phyloP scores from a whole-genome alignment of 2,888 invertebrate genomes.

The Pollenia griseotomentosa region DNA sequence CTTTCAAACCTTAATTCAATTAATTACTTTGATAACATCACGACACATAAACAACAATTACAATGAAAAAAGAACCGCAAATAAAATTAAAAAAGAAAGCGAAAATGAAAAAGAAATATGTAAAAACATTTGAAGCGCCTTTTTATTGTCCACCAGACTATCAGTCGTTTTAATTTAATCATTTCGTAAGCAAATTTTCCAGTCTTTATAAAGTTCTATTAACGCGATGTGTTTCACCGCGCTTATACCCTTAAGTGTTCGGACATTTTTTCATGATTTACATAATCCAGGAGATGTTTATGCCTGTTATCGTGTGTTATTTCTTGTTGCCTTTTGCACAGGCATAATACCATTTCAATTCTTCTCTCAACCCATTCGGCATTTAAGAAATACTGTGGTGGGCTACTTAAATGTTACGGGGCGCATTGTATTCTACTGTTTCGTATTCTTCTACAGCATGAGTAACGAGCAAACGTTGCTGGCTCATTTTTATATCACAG shows the following conservation, averaged over 20 bases:
- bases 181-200: not conserved
- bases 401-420: constrained; percentile 75
- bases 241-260: constrained; percentile 44
- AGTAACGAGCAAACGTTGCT: constrained; percentile 75
- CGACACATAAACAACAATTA: not conserved
- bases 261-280: constrained; percentile 64
- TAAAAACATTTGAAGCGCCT: not conserved
- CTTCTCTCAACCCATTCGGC: constrained; percentile 40
- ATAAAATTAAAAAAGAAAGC: not conserved
- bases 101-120: not conserved
- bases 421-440: constrained; percentile 75
- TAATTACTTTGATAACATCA: constrained; percentile 60
- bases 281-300: constrained; percentile 78
- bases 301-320: constrained; percentile 76
- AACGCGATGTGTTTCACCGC: constrained; percentile 74
- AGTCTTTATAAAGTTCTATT: constrained; percentile 34
- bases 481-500: constrained; percentile 76
- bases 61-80: not conserved
- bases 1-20: constrained; percentile 52
- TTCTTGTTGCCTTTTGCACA: constrained; percentile 74
- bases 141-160: not conserved
- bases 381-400: constrained; percentile 66
- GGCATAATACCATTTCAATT: constrained; percentile 79
- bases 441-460: constrained; percentile 73
- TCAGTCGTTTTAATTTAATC: not conserved